phyloP scores from a whole-genome alignment of 2,113 vertebrate genomes.

The Trogon surrucura region DNA sequence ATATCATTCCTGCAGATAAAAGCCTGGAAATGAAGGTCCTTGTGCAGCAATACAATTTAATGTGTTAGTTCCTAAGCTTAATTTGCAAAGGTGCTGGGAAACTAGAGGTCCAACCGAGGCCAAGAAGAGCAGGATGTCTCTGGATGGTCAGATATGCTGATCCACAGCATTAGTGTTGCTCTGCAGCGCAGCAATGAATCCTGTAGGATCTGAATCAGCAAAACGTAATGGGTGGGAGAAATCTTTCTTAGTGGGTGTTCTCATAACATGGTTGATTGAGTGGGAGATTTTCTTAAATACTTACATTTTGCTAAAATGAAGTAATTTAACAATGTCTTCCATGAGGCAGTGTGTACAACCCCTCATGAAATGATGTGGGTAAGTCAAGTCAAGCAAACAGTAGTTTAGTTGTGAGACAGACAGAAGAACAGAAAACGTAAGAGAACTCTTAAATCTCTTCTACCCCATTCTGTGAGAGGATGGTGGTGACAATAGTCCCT shows the following conservation, averaged over 20 bases:
- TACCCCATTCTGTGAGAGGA: not conserved
- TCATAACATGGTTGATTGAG: not conserved
- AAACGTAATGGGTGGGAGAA: not conserved
- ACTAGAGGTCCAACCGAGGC: not conserved
- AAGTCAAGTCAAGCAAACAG: not conserved
- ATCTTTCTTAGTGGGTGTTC: not conserved
- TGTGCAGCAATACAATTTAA: conserved; percentile 28
- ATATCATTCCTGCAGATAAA: conserved; percentile 37
- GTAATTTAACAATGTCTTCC: not conserved
- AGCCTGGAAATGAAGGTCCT: conserved; percentile 28
- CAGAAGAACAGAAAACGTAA: fast-evolving
- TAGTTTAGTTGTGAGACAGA: not conserved
- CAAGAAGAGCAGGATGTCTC: not conserved
- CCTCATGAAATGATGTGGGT: not conserved
- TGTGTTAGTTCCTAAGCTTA: not conserved
- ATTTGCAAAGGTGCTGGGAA: conserved; percentile 21
- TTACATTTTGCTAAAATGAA: not conserved
- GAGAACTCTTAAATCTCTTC: not conserved
- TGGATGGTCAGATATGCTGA: not conserved
- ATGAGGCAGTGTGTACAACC: not conserved
- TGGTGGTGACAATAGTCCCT: not conserved
- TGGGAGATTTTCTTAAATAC: not conserved
- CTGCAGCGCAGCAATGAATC: not conserved
- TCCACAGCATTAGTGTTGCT: not conserved
- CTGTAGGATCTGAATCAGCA: not conserved